phyloP scores from a whole-genome alignment of 2,888 invertebrate species.

The Andricus curvator region DNA sequence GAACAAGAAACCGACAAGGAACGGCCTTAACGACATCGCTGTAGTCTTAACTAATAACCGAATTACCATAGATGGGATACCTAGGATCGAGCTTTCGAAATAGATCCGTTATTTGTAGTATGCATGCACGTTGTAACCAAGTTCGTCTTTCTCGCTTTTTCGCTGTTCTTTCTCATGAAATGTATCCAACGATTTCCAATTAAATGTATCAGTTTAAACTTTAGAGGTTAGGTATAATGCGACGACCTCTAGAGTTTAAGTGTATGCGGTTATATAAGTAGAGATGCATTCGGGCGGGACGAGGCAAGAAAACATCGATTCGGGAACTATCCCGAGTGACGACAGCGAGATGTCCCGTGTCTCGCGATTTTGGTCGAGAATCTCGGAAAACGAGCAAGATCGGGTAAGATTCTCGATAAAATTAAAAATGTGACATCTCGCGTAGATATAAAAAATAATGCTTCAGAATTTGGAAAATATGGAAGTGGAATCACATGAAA shows the following conservation, averaged over 20 bases:
- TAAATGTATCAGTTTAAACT: background rate
- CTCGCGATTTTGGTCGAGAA: no score
- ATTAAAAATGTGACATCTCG: no score
- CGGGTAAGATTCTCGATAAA: no score
- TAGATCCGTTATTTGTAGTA: conserved; percentile 7
- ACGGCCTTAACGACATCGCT: background rate
- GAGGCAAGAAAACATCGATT: no score
- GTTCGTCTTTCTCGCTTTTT: background rate
- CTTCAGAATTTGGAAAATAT: no score
- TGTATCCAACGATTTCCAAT: background rate
- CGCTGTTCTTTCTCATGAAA: background rate
- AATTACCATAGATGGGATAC: conserved; percentile 4
- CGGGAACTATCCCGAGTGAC: no score
- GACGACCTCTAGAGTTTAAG: background rate
- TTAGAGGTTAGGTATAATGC: background rate
- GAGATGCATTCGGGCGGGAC: no score
- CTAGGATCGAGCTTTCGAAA: conserved; percentile 7
- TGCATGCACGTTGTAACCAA: conserved; percentile 7
- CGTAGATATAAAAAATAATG: no score
- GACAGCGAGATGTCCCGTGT: no score
- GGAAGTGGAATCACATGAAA: no score
- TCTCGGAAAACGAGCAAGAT: no score
- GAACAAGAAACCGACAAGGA: conserved; percentile 2
- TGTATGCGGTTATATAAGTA: background rate
- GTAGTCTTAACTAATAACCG: background rate